A percentile compares a stretch with the other conserved stretches of the same genome.
phyloP scores from a whole-genome alignment of 2,113 vertebrate species.

The Zosterops pallidus region DNA sequence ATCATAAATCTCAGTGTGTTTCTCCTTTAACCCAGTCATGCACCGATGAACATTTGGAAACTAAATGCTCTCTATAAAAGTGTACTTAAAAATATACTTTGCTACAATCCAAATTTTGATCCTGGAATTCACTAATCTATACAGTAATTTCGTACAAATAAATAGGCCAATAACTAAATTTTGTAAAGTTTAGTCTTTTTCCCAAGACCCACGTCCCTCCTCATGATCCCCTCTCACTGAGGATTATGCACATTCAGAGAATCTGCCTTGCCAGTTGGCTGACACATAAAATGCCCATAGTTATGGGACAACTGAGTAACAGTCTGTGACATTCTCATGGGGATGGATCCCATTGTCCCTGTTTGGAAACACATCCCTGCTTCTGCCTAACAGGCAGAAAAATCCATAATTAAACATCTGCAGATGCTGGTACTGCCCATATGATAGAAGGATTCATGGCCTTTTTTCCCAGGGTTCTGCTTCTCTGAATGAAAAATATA shows the following conservation, averaged over 20 bases:
- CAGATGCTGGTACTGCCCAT: not conserved
- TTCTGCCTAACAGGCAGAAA: not conserved
- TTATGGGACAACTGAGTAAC: not conserved
- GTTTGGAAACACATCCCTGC: not conserved
- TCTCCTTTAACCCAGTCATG: not conserved
- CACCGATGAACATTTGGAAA: not conserved
- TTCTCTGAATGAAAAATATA: not conserved
- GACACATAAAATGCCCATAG: not conserved
- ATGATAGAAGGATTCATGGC: not conserved
- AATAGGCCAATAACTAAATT: not conserved
- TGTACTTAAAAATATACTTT: not conserved
- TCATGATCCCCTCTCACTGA: not conserved
- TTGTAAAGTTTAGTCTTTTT: not conserved
- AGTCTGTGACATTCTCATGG: not conserved
- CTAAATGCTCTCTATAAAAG: not conserved
- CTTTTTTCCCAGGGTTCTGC: not conserved
- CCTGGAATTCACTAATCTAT: not conserved
- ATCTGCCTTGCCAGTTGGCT: not conserved
- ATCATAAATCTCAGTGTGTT: not conserved
- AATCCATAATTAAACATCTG: not conserved
- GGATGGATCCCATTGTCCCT: not conserved
- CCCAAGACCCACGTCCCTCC: too few relatives aligned
- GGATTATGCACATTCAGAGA: not conserved
- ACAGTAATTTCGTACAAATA: not conserved
- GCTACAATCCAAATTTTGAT: not conserved